phyloP scores from a whole-genome alignment of 2,113 vertebrate genomes.

The Tachysurus vachellii region DNA sequence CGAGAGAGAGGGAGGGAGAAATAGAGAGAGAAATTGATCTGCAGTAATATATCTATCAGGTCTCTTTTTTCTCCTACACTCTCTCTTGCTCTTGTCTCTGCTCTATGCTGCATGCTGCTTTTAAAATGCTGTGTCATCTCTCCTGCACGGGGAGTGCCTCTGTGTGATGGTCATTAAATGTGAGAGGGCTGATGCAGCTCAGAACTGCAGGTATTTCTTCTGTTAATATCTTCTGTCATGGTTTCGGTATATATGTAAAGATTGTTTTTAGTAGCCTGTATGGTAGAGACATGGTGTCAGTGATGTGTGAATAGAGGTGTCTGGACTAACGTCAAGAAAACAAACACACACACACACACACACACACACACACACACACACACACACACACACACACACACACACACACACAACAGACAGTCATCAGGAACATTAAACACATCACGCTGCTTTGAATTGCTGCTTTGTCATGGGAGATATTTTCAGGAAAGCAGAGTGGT shows the following conservation, averaged over 20 bases:
- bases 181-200: neutral
- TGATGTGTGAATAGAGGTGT: neutral
- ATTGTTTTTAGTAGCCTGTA: neutral
- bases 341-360: neutral
- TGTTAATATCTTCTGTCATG: neutral
- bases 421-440: neutral
- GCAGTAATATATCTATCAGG: constrained; percentile 1
- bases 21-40: constrained; percentile 5
- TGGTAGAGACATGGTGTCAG: neutral
- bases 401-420: neutral
- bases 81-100: neutral
- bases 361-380: no score
- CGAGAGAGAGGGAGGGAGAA: no score
- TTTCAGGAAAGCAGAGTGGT: neutral
- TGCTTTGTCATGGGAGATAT: neutral
- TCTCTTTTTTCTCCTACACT: neutral
- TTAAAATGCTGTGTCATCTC: constrained; percentile 47
- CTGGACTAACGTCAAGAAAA: neutral
- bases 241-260: neutral
- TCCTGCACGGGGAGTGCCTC: constrained; percentile 14
- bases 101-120: constrained; percentile 19
- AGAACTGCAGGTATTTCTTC: constrained; percentile 7
- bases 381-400: neutral
- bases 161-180: constrained; percentile 1
- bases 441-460: neutral